phyloP scores from a whole-genome alignment of 1,140 invertebrate genomes.

The Hyles vespertilio region DNA sequence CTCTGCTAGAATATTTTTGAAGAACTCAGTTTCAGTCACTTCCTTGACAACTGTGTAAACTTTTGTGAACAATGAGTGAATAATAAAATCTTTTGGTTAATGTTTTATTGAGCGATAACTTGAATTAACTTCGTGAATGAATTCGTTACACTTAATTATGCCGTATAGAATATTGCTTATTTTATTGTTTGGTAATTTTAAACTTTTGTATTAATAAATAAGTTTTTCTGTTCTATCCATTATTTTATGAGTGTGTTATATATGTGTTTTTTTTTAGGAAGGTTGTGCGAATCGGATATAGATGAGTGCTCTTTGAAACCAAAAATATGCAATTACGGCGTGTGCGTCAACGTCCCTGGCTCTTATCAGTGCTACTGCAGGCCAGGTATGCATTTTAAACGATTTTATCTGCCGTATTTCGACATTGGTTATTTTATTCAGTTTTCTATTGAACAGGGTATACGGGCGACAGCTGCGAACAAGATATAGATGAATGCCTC shows the following conservation, averaged over 20 bases:
- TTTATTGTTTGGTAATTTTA: slow-evolving; percentile 20
- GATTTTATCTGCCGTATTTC: slow-evolving; percentile 7
- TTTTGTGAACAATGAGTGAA: slow-evolving; percentile 15
- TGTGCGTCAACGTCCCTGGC: slow-evolving; percentile 86
- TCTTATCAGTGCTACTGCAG: slow-evolving; percentile 91
- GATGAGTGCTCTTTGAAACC: slow-evolving; percentile 84
- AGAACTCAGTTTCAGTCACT: not conserved
- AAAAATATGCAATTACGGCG: slow-evolving; percentile 86
- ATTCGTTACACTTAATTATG: slow-evolving; percentile 10
- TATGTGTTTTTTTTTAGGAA: slow-evolving; percentile 68
- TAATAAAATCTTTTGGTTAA: slow-evolving; percentile 10
- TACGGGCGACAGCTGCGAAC: slow-evolving; percentile 87
- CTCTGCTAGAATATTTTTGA: too few relatives aligned
- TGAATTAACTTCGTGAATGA: not conserved
- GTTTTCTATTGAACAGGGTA: slow-evolving; percentile 76
- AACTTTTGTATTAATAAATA: slow-evolving; percentile 3
- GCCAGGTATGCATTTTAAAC: slow-evolving; percentile 67
- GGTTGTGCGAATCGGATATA: slow-evolving; percentile 84
- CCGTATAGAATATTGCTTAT: slow-evolving; percentile 9
- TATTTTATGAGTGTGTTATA: not conserved
- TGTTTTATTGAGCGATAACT: not conserved
- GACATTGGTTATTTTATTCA: slow-evolving; percentile 8
- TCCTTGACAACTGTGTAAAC: slow-evolving; percentile 23
- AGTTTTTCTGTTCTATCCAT: not conserved
- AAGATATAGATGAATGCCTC: slow-evolving; percentile 92